phyloP scores from a whole-genome alignment of 2,888 invertebrate genomes.

The Diarsia rubi region DNA sequence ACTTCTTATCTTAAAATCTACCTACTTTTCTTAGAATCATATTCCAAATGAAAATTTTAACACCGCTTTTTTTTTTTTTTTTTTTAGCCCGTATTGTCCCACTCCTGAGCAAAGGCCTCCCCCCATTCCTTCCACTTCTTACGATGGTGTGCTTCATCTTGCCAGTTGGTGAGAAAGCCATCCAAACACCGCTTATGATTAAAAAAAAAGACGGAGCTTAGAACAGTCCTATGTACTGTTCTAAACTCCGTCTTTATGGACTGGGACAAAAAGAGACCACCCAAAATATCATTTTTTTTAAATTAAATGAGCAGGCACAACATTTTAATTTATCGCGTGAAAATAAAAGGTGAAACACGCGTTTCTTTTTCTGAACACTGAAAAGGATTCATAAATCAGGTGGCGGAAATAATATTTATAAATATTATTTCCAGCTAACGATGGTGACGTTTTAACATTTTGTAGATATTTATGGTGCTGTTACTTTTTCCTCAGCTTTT shows the following conservation, averaged over 20 bases:
- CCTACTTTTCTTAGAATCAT: not conserved
- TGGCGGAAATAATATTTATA: slow-evolving; percentile 70
- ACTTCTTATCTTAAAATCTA: not conserved
- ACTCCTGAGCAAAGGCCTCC: no score
- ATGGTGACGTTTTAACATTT: slow-evolving; percentile 48
- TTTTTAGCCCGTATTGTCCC: no score
- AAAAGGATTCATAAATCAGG: slow-evolving; percentile 63
- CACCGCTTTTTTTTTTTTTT: not conserved
- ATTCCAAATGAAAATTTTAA: not conserved
- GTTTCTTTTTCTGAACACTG: slow-evolving; percentile 43
- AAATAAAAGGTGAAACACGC: slow-evolving; percentile 42
- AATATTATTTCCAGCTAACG: slow-evolving; percentile 57
- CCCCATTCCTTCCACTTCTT: no score
- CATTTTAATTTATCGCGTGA: slow-evolving; percentile 34
- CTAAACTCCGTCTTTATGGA: not conserved
- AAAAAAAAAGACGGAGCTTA: no score
- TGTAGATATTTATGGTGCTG: slow-evolving; percentile 27
- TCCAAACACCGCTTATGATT: no score
- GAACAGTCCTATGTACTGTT: no score
- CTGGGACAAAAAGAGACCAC: slow-evolving; percentile 11
- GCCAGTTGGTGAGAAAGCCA: no score
- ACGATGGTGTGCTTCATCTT: no score
- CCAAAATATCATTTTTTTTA: not conserved
- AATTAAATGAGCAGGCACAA: not conserved
- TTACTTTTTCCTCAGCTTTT: not conserved